Conservation (phyloP, 2,113 vertebrate species). For the Cyprinodon tularosa region DNA sequence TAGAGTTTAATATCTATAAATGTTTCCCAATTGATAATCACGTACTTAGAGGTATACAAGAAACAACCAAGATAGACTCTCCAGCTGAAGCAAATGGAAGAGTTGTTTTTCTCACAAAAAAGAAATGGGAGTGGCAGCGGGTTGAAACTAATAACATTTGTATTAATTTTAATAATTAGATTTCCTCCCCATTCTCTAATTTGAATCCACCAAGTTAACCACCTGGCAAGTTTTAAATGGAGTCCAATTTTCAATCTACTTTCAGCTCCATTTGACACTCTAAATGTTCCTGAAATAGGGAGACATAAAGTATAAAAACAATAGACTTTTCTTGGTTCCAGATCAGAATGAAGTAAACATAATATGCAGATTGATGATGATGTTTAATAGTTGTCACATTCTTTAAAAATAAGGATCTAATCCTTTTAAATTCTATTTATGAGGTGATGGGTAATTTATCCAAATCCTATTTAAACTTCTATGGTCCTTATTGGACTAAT, state of each 20-base stretch:
- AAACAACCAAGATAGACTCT: background rate
- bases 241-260: background rate
- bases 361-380: no score
- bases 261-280: background rate
- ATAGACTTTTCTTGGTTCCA: background rate
- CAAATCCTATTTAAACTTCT: no score
- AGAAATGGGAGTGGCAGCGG: no score
- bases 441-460: no score
- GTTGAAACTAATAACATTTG: background rate
- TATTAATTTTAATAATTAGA: background rate
- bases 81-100: background rate
- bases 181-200: background rate
- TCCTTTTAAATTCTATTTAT: no score
- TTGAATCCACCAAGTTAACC: background rate
- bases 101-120: background rate
- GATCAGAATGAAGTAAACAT: background rate
- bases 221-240: background rate
- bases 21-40: background rate
- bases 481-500: no score
- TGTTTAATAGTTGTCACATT: no score
- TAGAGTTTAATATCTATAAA: background rate
- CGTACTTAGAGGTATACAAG: background rate
- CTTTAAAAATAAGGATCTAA: no score
- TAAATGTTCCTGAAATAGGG: background rate
- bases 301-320: background rate